Evolutionary conservation across 1,140 invertebrate species (phyloP), one percentile per base, ranked within the genome.

Genomic region (Leucophenga varia): DNA sequence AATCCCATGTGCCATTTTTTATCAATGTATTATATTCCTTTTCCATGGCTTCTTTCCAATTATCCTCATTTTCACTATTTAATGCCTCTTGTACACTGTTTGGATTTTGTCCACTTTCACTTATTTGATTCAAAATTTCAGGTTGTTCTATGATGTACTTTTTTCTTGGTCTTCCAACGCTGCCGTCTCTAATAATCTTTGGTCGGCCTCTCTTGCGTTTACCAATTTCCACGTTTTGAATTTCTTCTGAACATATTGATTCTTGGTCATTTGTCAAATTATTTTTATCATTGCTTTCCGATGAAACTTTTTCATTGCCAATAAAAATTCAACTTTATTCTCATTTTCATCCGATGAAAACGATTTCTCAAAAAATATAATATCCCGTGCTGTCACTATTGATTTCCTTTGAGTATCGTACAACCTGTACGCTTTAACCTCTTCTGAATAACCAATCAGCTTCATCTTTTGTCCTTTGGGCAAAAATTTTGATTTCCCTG

Each of bases 1-100:
- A 32, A 7, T 44, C 38, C 61, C 63, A 76, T 9, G 60, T 54
- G 44, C 59, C 40, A 51, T 67, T 71, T 38, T 57, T 43, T 16
- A 50, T 47, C n/a, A 70, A 48, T 8, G 60, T 54, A 16, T 60
- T 19, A 17, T 59, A 53, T 56, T 74, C 68, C 10, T 49, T 30
- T 30, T 48, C 20, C 44, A 76, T 72, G 4, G 64, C 70, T 28
- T 50, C 21, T 31, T 49, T 55, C 69, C 64, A 75, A 10, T 54
- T 37, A 7, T 55, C 40, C 2, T 30, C 39, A 13, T 61, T 43
- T 16, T 31, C 19, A 18, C 22, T 43, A 17, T 13, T 22, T 34
- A 49, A 37, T 10, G 46, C 46, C 19, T 53, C 45, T 12, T 21
- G 17, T n/a, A 48, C 39, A 6, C n/a, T 41, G 3, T n/a, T 10